These are phyloP conservation scores for Antheraea assamensis DNA, from an alignment of 2,888 invertebrate species.

Conservation along the genomic window DNA sequence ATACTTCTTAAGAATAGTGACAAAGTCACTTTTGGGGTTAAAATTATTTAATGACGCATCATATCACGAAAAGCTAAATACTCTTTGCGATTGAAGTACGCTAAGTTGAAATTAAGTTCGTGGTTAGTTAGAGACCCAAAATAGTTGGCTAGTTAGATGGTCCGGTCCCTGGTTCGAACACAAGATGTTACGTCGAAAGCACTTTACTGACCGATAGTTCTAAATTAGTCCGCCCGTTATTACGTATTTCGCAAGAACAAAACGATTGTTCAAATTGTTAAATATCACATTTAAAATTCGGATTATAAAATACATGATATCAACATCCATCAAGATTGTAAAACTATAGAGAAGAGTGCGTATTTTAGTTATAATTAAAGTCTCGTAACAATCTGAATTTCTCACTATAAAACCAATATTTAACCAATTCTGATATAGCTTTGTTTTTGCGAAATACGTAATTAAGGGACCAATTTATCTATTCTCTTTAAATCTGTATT, in stretches of 20 bases:
- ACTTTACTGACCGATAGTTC: slow-evolving; percentile 75
- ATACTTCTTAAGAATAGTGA: neutral
- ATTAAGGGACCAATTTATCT: no score
- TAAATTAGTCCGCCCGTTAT: slow-evolving; percentile 46
- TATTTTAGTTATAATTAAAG: no score
- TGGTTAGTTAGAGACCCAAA: slow-evolving; percentile 60
- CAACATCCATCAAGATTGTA: no score
- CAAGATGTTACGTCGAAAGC: slow-evolving; percentile 60
- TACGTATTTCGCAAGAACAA: no score
- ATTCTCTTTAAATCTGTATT: neutral
- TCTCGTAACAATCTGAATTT: no score
- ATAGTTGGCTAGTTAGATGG: slow-evolving; percentile 58
- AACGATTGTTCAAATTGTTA: no score
- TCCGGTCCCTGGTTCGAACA: slow-evolving; percentile 45
- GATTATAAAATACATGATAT: no score
- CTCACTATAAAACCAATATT: no score
- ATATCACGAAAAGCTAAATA: neutral
- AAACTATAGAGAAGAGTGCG: no score
- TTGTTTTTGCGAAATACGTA: no score
- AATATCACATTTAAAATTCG: no score
- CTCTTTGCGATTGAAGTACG: neutral
- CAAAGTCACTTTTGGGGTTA: neutral
- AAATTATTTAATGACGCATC: neutral
- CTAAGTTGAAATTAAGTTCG: slow-evolving; percentile 44
- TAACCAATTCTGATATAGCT: no score